Conservation (phyloP, 2,113 vertebrate species). For the Trichomycterus rosablanca region DNA sequence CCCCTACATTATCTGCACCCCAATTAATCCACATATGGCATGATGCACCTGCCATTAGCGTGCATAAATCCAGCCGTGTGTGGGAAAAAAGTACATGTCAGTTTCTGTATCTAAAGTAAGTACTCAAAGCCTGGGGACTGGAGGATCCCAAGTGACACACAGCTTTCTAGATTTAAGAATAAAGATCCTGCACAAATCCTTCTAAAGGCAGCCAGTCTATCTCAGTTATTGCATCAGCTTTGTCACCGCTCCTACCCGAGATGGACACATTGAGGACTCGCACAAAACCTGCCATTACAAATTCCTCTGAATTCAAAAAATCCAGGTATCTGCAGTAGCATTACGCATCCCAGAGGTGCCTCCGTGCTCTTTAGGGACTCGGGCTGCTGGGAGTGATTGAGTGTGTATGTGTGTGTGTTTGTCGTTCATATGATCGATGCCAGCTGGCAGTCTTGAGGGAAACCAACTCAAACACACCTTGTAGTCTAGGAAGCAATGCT, state of each 20-base stretch:
- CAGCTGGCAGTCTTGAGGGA: constrained; percentile 36
- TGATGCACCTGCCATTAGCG: too few species aligned
- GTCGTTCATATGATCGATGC: constrained; percentile 41
- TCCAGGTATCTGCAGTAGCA: not conserved
- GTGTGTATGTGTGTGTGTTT: constrained; percentile 23
- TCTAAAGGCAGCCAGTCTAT: too few species aligned
- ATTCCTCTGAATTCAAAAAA: constrained; percentile 15
- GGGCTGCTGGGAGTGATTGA: constrained; percentile 17
- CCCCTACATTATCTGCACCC: too few species aligned
- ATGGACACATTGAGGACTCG: not conserved
- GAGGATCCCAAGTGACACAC: too few species aligned
- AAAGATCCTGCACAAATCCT: too few species aligned
- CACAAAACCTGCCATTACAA: not conserved
- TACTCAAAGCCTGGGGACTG: too few species aligned
- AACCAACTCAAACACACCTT: constrained; percentile 35
- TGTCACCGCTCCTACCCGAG: not conserved
- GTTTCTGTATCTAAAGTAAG: too few species aligned
- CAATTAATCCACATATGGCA: too few species aligned
- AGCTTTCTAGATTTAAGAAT: too few species aligned
- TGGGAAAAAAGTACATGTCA: too few species aligned
- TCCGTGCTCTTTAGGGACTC: not conserved
- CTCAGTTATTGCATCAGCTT: not conserved
- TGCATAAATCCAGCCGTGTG: too few species aligned
- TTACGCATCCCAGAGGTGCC: constrained; percentile 21
- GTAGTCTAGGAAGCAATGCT: constrained; percentile 27